Evolutionary conservation across 2,113 vertebrate genomes (phyloP).

Genomic region (Meles meles): DNA sequence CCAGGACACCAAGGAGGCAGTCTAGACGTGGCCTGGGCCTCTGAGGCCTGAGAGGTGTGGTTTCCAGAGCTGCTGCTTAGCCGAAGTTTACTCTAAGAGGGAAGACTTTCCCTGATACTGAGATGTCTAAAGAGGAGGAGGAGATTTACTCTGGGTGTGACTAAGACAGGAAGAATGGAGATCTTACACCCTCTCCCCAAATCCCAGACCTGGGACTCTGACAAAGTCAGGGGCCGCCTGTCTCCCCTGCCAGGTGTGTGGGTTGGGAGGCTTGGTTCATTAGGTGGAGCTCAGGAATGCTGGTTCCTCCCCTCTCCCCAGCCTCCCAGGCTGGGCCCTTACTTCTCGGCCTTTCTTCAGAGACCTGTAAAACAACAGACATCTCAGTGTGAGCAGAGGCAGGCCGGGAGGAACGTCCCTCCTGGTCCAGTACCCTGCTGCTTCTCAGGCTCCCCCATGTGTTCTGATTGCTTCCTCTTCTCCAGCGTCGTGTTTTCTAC

Average conservation of each 20-base stretch:
- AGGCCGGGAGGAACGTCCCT: neutral
- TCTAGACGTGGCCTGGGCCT: neutral
- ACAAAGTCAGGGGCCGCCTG: neutral
- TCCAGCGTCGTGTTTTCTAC: neutral
- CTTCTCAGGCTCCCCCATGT: neutral
- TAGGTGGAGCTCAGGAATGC: neutral
- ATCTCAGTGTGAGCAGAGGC: neutral
- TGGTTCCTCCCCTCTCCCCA: neutral
- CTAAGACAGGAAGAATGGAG: neutral
- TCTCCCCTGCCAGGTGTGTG: neutral
- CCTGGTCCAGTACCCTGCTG: neutral
- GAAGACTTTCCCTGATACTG: neutral
- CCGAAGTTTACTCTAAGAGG: neutral
- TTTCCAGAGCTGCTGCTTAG: neutral
- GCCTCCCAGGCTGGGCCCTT: neutral
- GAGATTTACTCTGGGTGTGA: neutral
- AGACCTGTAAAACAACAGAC: neutral
- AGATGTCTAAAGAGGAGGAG: neutral
- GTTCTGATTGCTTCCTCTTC: neutral
- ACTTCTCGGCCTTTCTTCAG: neutral
- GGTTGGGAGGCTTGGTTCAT: neutral
- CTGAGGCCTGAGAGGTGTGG: neutral
- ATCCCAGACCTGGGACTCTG: neutral
- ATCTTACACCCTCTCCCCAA: neutral
- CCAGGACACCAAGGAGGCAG: neutral